Percentiles rank a stretch among this genome's conserved stretches.
phyloP scores from a whole-genome alignment of 2,113 vertebrate genomes.

The Jaculus jaculus region DNA sequence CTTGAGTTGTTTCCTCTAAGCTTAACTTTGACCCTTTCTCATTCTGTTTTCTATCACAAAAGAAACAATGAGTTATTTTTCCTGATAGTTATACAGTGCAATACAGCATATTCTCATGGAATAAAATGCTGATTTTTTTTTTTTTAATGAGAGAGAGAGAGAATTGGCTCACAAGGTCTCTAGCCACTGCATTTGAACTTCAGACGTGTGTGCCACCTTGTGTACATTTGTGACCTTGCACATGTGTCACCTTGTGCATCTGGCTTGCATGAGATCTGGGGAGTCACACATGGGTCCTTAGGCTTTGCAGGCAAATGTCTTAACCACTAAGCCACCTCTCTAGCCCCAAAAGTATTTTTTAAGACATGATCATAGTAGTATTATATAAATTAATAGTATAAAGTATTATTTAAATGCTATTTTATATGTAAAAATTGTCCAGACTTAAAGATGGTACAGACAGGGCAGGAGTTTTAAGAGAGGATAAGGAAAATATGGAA shows the following conservation, averaged over 20 bases:
- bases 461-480: not conserved
- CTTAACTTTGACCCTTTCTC: not conserved
- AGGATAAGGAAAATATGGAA: not conserved
- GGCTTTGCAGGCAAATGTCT: too few relatives aligned
- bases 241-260: too few relatives aligned
- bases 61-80: not conserved
- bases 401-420: not conserved
- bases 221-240: too few relatives aligned
- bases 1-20: not conserved
- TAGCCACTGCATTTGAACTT: too few relatives aligned
- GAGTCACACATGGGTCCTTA: too few relatives aligned
- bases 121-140: not conserved
- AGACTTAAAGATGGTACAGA: not conserved
- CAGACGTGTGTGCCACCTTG: too few relatives aligned
- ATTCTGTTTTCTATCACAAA: not conserved
- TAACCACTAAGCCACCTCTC: too few relatives aligned
- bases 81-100: not conserved
- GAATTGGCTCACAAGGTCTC: too few relatives aligned
- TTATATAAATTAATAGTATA: constrained; percentile 2
- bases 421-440: not conserved
- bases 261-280: too few relatives aligned
- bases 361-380: not conserved
- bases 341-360: not conserved
- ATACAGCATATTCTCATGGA: not conserved
- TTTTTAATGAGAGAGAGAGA: too few relatives aligned